Evolutionary conservation across 2,113 vertebrate genomes (phyloP).

Genomic region (Hippocampus zosterae): DNA sequence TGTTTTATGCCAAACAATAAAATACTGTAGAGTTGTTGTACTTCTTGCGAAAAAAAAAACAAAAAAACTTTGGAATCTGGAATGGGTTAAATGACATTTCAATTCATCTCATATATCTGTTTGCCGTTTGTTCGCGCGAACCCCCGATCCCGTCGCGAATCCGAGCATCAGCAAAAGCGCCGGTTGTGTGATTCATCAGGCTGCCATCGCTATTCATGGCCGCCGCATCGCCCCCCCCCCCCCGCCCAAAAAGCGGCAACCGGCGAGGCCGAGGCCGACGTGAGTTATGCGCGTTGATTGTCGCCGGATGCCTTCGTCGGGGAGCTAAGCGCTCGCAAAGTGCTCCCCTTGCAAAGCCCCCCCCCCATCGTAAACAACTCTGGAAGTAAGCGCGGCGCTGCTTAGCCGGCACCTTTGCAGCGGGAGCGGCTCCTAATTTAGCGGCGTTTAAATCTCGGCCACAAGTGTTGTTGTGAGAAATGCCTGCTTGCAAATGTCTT

Average conservation of each 20-base stretch:
- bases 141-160: background rate
- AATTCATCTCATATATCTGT: background rate
- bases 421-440: conserved; percentile 77
- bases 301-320: background rate
- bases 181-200: background rate
- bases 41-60: too few species aligned
- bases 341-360: background rate
- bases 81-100: background rate
- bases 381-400: conserved; percentile 76
- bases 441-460: conserved; percentile 80
- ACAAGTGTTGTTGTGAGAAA: conserved; percentile 70
- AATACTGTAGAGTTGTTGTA: too few species aligned
- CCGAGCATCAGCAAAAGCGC: conserved; percentile 1
- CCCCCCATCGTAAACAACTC: conserved; percentile 72
- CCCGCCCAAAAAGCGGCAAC: background rate
- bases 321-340: background rate
- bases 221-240: background rate
- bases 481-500: conserved; percentile 81
- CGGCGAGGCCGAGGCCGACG: background rate
- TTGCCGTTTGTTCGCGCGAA: background rate
- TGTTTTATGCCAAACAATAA: too few species aligned
- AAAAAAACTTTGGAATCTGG: too few species aligned
- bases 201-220: conserved; percentile 1
- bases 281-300: conserved; percentile 4
- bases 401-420: conserved; percentile 79